Percentiles rank a stretch among this genome's conserved stretches.
Conservation (phyloP, 2,888 invertebrate species). For the Trissolcus brochymenae region DNA sequence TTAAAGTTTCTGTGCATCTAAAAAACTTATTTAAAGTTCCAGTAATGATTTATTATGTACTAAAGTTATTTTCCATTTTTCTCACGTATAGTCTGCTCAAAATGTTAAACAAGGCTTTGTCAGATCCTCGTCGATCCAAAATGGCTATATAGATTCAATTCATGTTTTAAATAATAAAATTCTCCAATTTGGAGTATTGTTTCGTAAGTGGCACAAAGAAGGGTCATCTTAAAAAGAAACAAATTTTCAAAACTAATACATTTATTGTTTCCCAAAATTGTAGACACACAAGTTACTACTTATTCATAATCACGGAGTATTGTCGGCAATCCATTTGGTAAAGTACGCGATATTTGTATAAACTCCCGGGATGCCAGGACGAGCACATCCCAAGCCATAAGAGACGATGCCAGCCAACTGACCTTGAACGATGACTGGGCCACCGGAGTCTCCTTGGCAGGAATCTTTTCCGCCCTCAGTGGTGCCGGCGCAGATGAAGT, state of each 20-base stretch:
- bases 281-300: neutral
- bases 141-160: too few relatives aligned
- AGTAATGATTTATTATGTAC: too few relatives aligned
- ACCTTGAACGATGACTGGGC: conserved; percentile 34
- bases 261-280: neutral
- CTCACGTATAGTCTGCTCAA: too few relatives aligned
- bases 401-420: conserved; percentile 47
- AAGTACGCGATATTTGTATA: conserved; percentile 36
- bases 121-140: too few relatives aligned
- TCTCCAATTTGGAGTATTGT: too few relatives aligned
- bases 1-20: neutral
- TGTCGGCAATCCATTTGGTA: conserved; percentile 30
- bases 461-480: conserved; percentile 40
- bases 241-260: too few relatives aligned
- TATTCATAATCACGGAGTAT: conserved; percentile 10
- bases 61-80: too few relatives aligned
- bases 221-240: neutral
- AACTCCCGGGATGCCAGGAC: conserved; percentile 33
- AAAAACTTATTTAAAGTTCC: too few relatives aligned
- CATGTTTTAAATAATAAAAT: too few relatives aligned
- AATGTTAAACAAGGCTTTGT: too few relatives aligned
- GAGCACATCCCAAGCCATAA: conserved; percentile 43
- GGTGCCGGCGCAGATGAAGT: conserved; percentile 36
- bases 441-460: conserved; percentile 54
- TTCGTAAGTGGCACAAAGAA: too few relatives aligned